Conservation (phyloP, 1,140 invertebrate species). For the Microvelia longipes region DNA sequence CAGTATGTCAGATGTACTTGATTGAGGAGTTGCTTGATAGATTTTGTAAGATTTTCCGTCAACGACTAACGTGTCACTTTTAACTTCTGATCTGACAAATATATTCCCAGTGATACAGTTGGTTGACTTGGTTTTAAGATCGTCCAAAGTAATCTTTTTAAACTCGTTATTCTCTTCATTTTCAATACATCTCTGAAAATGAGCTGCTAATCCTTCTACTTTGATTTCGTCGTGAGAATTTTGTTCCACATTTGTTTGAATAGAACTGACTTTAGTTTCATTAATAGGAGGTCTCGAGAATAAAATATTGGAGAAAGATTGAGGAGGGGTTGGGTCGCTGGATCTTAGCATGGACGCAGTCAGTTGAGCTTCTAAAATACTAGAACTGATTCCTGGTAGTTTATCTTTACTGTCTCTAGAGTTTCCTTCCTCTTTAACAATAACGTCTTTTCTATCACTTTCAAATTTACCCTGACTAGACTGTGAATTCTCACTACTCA, state of each 20-base stretch:
- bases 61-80: constrained; percentile 9
- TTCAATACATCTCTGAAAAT: constrained; percentile 13
- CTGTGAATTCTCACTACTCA: not conserved
- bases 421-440: constrained; percentile 5
- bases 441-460: not conserved
- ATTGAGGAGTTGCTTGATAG: constrained; percentile 6
- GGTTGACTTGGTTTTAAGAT: constrained; percentile 4
- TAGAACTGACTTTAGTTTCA: constrained; percentile 5
- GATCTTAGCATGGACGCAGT: constrained; percentile 15
- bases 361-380: constrained; percentile 20
- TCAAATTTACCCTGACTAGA: not conserved
- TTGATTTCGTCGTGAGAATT: constrained; percentile 14
- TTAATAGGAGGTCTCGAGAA: constrained; percentile 7
- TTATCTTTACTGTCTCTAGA: constrained; percentile 1
- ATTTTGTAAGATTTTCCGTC: constrained; percentile 11
- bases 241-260: constrained; percentile 2
- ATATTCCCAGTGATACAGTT: constrained; percentile 11
- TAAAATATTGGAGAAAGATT: constrained; percentile 11
- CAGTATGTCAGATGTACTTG: constrained; percentile 8
- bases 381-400: constrained; percentile 14
- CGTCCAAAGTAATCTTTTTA: constrained; percentile 7
- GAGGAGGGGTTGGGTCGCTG: constrained; percentile 4
- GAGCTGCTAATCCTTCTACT: constrained; percentile 15
- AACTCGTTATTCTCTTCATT: constrained; percentile 8
- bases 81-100: constrained; percentile 10